Percentiles rank a stretch among this genome's conserved stretches.
Evolutionary conservation across 2,888 invertebrate species (phyloP).

Genomic region (Caenorhabditis wallacei): DNA sequence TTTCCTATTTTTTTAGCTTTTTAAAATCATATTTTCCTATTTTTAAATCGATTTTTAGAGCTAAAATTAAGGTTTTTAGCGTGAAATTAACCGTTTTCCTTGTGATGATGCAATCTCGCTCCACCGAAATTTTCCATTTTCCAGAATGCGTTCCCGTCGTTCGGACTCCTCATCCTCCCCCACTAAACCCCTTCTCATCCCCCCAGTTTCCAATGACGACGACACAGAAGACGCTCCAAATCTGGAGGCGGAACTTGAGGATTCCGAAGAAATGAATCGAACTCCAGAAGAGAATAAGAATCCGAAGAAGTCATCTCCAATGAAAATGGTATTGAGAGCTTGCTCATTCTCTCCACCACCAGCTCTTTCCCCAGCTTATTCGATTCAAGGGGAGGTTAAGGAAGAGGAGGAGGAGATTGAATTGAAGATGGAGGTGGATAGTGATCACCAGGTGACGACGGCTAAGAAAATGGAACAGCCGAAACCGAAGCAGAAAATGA

Average conservation of each 20-base stretch:
- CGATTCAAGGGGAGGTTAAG: conserved; percentile 24
- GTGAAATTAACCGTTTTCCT: no score
- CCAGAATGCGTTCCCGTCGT: no score
- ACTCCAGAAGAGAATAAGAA: conserved; percentile 35
- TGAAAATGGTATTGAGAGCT: background rate
- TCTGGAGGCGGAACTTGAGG: background rate
- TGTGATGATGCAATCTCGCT: no score
- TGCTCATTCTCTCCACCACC: conserved; percentile 41
- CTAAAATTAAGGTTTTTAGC: no score
- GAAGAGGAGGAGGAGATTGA: conserved; percentile 10
- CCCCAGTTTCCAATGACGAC: no score
- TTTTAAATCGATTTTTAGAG: no score
- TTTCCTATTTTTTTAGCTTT: no score
- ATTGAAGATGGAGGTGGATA: background rate
- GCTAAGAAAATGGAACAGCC: conserved; percentile 3
- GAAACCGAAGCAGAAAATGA: conserved; percentile 14
- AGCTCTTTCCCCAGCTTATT: conserved; percentile 48
- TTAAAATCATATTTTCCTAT: no score
- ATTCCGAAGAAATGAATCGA: conserved; percentile 18
- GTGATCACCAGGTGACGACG: background rate
- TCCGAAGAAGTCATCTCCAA: background rate
- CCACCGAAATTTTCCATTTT: no score
- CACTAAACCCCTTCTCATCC: background rate
- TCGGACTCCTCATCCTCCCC: conserved; percentile 12
- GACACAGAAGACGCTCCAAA: background rate